phyloP scores from a whole-genome alignment of 2,797 vertebrate species.

The Tokudaia muenninki region DNA sequence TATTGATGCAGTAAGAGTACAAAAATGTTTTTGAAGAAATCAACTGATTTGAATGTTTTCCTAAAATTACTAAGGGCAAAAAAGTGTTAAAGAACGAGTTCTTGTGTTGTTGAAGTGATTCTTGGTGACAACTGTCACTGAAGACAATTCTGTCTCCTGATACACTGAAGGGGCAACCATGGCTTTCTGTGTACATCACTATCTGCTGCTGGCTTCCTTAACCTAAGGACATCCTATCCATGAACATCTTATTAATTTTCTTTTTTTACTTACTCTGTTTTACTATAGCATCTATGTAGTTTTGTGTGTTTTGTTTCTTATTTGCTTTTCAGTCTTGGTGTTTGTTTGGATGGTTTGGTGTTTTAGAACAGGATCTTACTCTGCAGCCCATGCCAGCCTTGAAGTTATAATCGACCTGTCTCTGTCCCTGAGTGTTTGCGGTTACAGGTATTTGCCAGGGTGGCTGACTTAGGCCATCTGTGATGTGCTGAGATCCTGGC shows the following conservation, averaged over 20 bases:
- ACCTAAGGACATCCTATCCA: neutral
- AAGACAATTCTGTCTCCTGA: neutral
- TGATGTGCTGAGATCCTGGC: conserved; percentile 6
- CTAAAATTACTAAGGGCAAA: conserved; percentile 28
- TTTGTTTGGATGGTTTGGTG: neutral
- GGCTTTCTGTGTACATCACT: neutral
- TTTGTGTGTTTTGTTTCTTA: neutral
- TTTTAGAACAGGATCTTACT: neutral
- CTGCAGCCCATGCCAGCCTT: neutral
- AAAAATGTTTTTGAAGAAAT: neutral
- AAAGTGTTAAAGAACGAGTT: conserved; percentile 1
- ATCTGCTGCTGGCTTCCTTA: neutral
- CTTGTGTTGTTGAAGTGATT: neutral
- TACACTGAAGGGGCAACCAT: neutral
- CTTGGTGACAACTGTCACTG: neutral
- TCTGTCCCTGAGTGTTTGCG: neutral
- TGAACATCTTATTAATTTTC: neutral
- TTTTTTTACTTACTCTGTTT: neutral
- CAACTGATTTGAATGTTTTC: conserved; percentile 32
- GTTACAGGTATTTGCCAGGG: neutral
- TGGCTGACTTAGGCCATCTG: neutral
- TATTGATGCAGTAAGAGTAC: neutral
- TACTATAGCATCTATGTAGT: neutral
- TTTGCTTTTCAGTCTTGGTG: neutral
- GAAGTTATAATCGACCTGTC: neutral